These are phyloP conservation scores for Percina caprodes DNA, from an alignment of 2,113 vertebrate genomes.

Conservation along the genomic window DNA sequence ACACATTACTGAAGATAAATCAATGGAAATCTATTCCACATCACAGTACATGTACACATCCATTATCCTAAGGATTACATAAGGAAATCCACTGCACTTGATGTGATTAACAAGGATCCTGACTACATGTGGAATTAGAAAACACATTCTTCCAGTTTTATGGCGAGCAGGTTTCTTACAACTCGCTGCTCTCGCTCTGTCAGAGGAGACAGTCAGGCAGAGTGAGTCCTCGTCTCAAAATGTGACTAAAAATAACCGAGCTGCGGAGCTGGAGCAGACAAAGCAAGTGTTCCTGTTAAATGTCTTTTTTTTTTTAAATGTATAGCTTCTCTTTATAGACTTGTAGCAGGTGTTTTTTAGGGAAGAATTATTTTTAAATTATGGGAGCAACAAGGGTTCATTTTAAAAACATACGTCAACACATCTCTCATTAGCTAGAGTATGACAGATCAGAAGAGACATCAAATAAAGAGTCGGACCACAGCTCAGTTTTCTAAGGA, in stretches of 20 bases:
- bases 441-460: background rate
- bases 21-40: background rate
- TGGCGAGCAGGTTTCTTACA: conserved; percentile 1
- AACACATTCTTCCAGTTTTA: background rate
- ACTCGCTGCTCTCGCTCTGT: conserved; percentile 4
- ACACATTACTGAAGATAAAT: background rate
- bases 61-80: background rate
- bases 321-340: background rate
- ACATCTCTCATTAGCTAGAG: no score
- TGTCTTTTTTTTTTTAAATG: background rate
- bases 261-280: conserved; percentile 3
- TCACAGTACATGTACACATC: background rate
- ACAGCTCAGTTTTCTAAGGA: conserved; percentile 67
- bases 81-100: background rate
- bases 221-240: conserved; percentile 28
- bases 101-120: background rate
- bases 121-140: background rate
- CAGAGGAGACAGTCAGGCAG: conserved; percentile 35
- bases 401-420: no score
- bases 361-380: background rate
- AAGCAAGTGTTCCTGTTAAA: conserved; percentile 3
- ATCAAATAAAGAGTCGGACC: conserved; percentile 28
- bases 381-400: no score
- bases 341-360: background rate
- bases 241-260: conserved; percentile 46